Base-by-base conservation (phyloP, 1,140 invertebrate genomes). In the Euwallacea similis region DNA sequence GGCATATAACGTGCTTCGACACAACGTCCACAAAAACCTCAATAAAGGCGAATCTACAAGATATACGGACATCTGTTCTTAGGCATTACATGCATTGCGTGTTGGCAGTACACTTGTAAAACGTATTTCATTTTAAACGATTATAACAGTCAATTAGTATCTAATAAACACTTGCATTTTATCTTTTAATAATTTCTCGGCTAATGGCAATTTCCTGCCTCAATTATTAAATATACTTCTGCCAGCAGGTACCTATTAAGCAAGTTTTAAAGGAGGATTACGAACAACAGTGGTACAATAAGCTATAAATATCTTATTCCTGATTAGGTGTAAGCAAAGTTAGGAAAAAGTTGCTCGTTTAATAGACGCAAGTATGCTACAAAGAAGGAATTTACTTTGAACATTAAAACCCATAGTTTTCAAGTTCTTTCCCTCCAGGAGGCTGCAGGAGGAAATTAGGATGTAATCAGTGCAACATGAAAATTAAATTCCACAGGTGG, bases 401-500 rank as follows among this genome's bases (percentile, higher is more conserved):
- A 33, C 21, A 33, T 33, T 33, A 33, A 33, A 33, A 33, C 21
- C 21, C 21, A 33, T 33, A 33, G 21, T 33, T 33, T 33, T 33
- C 21, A 33, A 33, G 21, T 33, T 33, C 21, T 33, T 33, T 33
- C 21, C 1, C 21, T 33, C 21, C 21, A 33, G 9, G 13, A 11
- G 46, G 46, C 9, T 50, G 46, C 46, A 16, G 13, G 13, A 58
- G 55, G 13, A 15, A 58, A 58, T 16, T 58, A 58, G 55, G 55
- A 58, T 33, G 21, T 58, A 58, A 58, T 58, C 55, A 58, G 55
- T 58, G 55, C 55, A 33, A 58, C n/a, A 58, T 58, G 55, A 58
- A 58, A 58, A 58, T 58, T 58, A 58, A 58, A 58, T 16, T 58
- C 55, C 21, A 58, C 55, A 58, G 55, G 55, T 58, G 55, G 55